Conservation (phyloP, 2,113 vertebrate species). For the Barbus barbus region DNA sequence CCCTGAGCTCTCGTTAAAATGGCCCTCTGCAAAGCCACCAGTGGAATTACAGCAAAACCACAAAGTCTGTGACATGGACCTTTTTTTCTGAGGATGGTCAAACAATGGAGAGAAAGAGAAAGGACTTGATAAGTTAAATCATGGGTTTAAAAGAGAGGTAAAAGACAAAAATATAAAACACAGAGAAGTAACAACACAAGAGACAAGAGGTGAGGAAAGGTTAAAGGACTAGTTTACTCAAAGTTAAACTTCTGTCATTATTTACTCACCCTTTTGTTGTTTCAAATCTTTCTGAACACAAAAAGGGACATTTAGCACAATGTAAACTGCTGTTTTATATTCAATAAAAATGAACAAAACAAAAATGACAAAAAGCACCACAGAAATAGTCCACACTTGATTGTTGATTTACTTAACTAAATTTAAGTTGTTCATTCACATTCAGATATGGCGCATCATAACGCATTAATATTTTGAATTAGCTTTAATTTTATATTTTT, state of each 20-base stretch:
- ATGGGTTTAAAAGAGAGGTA: neutral
- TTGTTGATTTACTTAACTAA: no score
- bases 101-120: conserved; percentile 20
- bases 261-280: neutral
- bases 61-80: conserved; percentile 49
- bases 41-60: conserved; percentile 50
- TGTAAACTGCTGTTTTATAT: neutral
- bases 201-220: neutral
- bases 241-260: neutral
- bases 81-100: conserved; percentile 23
- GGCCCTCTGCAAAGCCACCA: conserved; percentile 49
- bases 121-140: neutral
- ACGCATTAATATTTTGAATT: no score
- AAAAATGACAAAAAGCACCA: neutral
- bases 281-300: neutral
- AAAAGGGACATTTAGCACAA: neutral
- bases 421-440: neutral
- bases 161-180: neutral
- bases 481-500: no score
- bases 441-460: neutral
- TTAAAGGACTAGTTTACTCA: neutral
- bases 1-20: conserved; percentile 59
- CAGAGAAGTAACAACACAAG: neutral
- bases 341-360: neutral
- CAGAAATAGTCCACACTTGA: neutral